Base-by-base conservation (phyloP, 2,113 vertebrate species). In the Ovis aries region DNA sequence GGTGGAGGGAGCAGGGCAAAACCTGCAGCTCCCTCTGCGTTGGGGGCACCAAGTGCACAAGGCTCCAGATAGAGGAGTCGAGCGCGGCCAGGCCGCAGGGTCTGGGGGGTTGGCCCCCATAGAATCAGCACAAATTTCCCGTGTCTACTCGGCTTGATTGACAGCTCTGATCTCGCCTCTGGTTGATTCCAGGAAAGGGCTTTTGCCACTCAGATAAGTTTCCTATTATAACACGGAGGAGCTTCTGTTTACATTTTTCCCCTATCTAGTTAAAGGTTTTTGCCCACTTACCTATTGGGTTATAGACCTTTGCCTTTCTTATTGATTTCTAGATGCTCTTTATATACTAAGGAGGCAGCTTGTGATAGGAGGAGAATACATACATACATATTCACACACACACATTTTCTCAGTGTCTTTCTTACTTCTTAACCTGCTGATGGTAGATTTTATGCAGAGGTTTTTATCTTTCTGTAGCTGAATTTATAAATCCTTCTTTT, bases 271-370 rank as follows among this genome's bases (percentile, higher is more conserved):
- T 17, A 15, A 36, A 67, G 45, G 13, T 71, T n/a, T 57, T 21
- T 83, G n/a, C 23, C 29, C 57, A 29, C 25, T n/a, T 59, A 19
- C n/a, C 67, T 93, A 7, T 7, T 67, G 31, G 57, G 19, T 43
- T 90, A 27, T 17, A 71, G 23, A 43, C n/a, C 16, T 52, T 89
- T 31, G 33, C 57, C 62, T 40, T 74, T 77, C 62, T 88, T 67
- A 31, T 16, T 86, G 59, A 60, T 53, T 92, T 95, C 59, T 90
- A 40, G 92, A 36, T n/a, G 27, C 21, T 96, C 17, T 84, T 88
- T 31, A 45, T 62, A 21, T 62, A 43, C 40, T 84, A 50, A 92
- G 6, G 64, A 36, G 27, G 48, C 6, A 60, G 36, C 15, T 29
- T 64, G 27, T 78, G 64, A 27, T 40, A 64, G 48, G 19, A 84